A percentile compares a stretch with the other conserved stretches of the same genome.
Evolutionary conservation across 2,888 invertebrate species (phyloP).

Genomic region (Gastrophysa polygoni): DNA sequence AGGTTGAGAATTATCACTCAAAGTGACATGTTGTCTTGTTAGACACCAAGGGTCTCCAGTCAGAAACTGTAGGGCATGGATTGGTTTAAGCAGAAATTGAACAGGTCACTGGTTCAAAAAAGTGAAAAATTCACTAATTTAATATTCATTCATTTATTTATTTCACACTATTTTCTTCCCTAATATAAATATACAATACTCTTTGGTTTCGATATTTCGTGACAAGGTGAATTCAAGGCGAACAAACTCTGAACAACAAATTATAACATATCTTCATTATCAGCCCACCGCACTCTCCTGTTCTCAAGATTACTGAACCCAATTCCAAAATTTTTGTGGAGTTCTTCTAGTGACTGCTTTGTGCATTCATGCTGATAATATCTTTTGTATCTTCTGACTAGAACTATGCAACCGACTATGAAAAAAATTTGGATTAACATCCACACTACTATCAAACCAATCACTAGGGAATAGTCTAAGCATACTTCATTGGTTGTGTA

Average conservation of each 20-base stretch:
- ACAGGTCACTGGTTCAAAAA: too few relatives aligned
- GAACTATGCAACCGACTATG: slow-evolving; percentile 61
- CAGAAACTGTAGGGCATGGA: too few relatives aligned
- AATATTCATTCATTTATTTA: too few relatives aligned
- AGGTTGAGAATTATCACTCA: too few relatives aligned
- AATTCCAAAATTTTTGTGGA: slow-evolving; percentile 68
- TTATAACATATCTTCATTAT: slow-evolving; percentile 50
- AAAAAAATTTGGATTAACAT: slow-evolving; percentile 64
- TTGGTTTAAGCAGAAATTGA: too few relatives aligned
- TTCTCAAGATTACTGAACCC: slow-evolving; percentile 69
- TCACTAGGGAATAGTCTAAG: slow-evolving; percentile 61
- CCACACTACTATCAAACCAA: slow-evolving; percentile 63
- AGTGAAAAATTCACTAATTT: too few relatives aligned
- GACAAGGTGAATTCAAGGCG: not conserved
- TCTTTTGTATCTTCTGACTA: slow-evolving; percentile 63
- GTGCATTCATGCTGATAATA: slow-evolving; percentile 60
- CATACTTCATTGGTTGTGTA: slow-evolving; percentile 54
- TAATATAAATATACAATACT: too few relatives aligned
- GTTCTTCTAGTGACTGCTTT: slow-evolving; percentile 56
- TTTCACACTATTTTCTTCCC: too few relatives aligned
- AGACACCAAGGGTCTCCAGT: too few relatives aligned
- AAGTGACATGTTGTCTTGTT: too few relatives aligned
- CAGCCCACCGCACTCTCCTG: slow-evolving; percentile 74
- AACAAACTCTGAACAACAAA: not conserved
- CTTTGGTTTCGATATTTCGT: not conserved